Conservation (phyloP, 2,888 invertebrate genomes). For the Drosophila nigritarsus region DNA sequence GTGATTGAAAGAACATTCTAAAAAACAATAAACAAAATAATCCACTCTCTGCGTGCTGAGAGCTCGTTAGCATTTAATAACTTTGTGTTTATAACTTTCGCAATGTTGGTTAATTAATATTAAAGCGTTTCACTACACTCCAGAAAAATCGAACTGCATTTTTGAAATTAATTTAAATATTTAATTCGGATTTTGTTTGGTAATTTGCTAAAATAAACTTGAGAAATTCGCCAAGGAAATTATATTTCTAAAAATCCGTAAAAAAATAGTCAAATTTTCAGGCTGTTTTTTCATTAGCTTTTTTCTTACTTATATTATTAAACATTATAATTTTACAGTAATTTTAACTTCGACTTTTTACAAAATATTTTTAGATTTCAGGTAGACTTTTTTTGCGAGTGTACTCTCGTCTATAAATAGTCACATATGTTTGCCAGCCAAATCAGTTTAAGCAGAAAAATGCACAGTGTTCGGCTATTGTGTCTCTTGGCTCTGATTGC, state of each 20-base stretch:
- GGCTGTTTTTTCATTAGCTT: no score
- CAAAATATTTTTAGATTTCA: background rate
- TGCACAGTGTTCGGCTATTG: background rate
- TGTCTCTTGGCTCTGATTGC: background rate
- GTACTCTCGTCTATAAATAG: background rate
- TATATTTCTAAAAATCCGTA: no score
- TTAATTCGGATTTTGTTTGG: no score
- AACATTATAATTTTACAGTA: no score
- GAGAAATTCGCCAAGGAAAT: no score
- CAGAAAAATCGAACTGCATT: no score
- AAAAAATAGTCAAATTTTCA: no score
- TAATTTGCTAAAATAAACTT: no score
- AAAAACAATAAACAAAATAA: background rate
- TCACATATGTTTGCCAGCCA: background rate
- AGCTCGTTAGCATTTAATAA: conserved; percentile 6
- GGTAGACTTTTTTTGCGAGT: background rate
- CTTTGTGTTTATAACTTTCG: background rate
- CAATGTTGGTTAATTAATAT: background rate
- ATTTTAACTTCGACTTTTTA: no score
- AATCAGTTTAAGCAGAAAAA: conserved; percentile 5
- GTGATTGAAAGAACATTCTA: conserved; percentile 50
- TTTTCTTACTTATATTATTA: no score
- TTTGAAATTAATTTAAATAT: no score
- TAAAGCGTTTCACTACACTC: background rate
- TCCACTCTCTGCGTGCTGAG: conserved; percentile 1